Conservation (phyloP, 2,888 invertebrate species). For the Clepsis dumicolana region DNA sequence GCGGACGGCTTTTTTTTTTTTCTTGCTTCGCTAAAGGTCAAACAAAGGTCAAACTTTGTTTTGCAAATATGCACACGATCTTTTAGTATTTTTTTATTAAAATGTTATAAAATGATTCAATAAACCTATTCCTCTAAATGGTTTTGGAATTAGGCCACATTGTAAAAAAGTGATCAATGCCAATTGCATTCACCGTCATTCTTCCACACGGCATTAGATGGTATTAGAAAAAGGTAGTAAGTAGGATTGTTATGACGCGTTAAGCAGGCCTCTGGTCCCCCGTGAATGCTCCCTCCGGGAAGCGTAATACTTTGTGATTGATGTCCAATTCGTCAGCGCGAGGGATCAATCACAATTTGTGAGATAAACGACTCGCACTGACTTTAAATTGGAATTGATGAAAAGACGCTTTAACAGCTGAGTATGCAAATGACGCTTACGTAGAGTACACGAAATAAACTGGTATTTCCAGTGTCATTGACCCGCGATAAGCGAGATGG, state of each 20-base stretch:
- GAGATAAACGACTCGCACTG: slow-evolving; percentile 57
- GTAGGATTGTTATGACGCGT: background rate
- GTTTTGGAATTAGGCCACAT: no score
- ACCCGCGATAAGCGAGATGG: background rate
- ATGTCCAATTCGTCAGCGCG: slow-evolving; percentile 57
- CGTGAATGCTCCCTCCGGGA: slow-evolving; percentile 45
- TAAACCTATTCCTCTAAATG: no score
- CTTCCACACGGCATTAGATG: background rate
- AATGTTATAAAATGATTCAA: no score
- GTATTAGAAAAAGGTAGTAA: background rate
- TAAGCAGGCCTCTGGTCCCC: background rate
- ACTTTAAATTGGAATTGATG: slow-evolving; percentile 65
- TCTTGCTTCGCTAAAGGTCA: no score
- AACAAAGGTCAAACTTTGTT: no score
- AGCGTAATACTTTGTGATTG: slow-evolving; percentile 68
- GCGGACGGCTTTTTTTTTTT: no score
- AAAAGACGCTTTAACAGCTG: slow-evolving; percentile 44
- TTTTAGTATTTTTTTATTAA: no score
- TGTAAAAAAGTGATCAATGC: no score
- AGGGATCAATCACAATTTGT: slow-evolving; percentile 70
- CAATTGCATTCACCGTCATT: background rate
- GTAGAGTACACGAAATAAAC: background rate
- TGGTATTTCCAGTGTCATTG: background rate
- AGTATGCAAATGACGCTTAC: slow-evolving; percentile 27
- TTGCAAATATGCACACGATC: no score